Percentiles rank a stretch among this genome's conserved stretches.
Evolutionary conservation across 2,797 vertebrate species (phyloP).

Genomic region (Dipus sagitta): DNA sequence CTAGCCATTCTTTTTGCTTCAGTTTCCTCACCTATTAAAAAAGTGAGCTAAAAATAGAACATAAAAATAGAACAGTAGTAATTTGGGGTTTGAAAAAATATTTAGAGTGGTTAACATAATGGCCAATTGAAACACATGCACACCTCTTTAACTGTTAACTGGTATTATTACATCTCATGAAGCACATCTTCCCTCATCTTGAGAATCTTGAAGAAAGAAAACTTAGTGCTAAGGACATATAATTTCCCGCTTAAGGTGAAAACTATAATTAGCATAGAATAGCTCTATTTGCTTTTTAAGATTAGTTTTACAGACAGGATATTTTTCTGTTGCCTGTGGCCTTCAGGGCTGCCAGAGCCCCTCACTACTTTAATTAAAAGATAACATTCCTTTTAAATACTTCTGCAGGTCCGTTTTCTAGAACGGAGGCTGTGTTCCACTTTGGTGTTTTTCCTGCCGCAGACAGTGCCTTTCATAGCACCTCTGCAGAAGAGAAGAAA

Average conservation of each 20-base stretch:
- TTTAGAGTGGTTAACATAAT: not conserved
- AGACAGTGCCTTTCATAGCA: slow-evolving; percentile 83
- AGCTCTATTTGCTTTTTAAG: slow-evolving; percentile 80
- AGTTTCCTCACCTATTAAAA: not conserved
- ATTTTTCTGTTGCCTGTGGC: slow-evolving; percentile 71
- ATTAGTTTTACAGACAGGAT: slow-evolving; percentile 77
- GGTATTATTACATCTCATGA: not conserved
- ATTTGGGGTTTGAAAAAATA: slow-evolving; percentile 13
- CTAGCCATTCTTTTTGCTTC: not conserved
- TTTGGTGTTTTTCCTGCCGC: slow-evolving; percentile 74
- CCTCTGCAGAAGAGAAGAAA: slow-evolving; percentile 81
- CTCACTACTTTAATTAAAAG: slow-evolving; percentile 81
- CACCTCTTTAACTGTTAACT: not conserved
- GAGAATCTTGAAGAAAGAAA: slow-evolving; percentile 51
- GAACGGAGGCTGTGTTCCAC: slow-evolving; percentile 77
- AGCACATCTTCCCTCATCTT: slow-evolving; percentile 31
- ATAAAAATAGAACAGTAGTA: slow-evolving; percentile 17
- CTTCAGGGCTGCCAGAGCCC: slow-evolving; percentile 58
- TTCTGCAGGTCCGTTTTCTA: slow-evolving; percentile 76
- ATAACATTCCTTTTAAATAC: slow-evolving; percentile 78
- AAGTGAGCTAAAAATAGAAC: slow-evolving; percentile 1
- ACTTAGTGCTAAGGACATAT: slow-evolving; percentile 17
- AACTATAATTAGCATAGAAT: slow-evolving; percentile 75
- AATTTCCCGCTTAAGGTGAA: slow-evolving; percentile 57
- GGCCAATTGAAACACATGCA: not conserved